phyloP scores from a whole-genome alignment of 2,888 invertebrate species.

The Drosophila flavopinicola region DNA sequence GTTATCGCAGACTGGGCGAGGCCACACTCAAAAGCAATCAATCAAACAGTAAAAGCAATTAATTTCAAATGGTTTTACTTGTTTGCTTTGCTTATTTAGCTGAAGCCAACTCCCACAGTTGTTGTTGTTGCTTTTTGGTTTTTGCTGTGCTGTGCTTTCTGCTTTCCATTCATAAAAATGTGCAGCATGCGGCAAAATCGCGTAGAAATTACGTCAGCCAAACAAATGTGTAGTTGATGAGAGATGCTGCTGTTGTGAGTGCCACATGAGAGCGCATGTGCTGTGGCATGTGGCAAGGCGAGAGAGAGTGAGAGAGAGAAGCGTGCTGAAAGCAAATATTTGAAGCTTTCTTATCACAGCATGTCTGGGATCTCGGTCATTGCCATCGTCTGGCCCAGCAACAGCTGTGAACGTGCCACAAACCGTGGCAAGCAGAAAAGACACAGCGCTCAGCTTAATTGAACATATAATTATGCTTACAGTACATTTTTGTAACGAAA shows the following conservation, averaged over 20 bases:
- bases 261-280: slow-evolving; percentile 40
- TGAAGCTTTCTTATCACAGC: slow-evolving; percentile 42
- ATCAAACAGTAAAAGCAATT: slow-evolving; percentile 34
- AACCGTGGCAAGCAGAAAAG: slow-evolving; percentile 27
- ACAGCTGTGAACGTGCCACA: slow-evolving; percentile 39
- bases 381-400: slow-evolving; percentile 9
- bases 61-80: background rate
- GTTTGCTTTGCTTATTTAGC: slow-evolving; percentile 3
- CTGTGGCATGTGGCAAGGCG: background rate
- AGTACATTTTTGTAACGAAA: slow-evolving; percentile 14
- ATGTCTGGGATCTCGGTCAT: slow-evolving; percentile 12
- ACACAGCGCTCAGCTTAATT: slow-evolving; percentile 5
- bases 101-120: slow-evolving; percentile 3
- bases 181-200: slow-evolving; percentile 66
- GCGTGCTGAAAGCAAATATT: no score
- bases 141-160: slow-evolving; percentile 23
- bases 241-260: slow-evolving; percentile 10
- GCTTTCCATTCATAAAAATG: slow-evolving; percentile 74
- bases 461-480: background rate
- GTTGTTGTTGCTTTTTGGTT: slow-evolving; percentile 20
- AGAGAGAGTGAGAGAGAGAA: background rate
- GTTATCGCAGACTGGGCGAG: slow-evolving; percentile 11
- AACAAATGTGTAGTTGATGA: slow-evolving; percentile 13
- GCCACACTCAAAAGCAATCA: slow-evolving; percentile 5
- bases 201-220: slow-evolving; percentile 70